Conservation (phyloP, 1,140 invertebrate species). For the Lepidurus packardi region DNA sequence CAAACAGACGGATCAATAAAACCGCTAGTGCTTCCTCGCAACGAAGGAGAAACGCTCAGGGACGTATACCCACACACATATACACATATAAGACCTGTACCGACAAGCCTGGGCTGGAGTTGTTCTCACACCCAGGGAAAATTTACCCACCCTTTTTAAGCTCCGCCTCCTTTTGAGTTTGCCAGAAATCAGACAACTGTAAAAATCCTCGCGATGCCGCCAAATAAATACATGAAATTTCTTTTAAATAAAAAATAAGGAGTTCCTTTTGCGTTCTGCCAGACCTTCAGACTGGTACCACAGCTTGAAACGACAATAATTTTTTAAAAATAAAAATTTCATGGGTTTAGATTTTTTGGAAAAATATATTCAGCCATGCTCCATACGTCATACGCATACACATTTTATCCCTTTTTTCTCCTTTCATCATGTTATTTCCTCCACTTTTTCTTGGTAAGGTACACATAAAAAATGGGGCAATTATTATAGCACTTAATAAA, state of each 20-base stretch:
- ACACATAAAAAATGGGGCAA: neutral
- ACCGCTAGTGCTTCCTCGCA: neutral
- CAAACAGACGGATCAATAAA: neutral
- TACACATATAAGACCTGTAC: neutral
- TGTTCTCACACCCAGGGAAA: neutral
- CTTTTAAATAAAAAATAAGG: too few species aligned
- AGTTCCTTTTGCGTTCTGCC: too few species aligned
- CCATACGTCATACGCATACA: neutral
- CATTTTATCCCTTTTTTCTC: neutral
- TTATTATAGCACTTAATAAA: slow-evolving; percentile 7
- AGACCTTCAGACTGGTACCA: too few species aligned
- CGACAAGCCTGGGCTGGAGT: neutral
- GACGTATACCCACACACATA: neutral
- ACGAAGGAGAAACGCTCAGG: neutral
- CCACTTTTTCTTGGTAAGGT: neutral
- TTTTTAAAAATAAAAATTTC: neutral
- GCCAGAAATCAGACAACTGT: neutral
- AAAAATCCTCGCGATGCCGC: too few species aligned
- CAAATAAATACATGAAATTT: too few species aligned
- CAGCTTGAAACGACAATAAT: too few species aligned
- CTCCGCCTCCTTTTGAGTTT: neutral
- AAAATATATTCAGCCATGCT: slow-evolving; percentile 3
- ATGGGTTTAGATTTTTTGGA: neutral
- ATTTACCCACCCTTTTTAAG: neutral
- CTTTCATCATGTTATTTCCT: neutral